phyloP scores from a whole-genome alignment of 2,113 vertebrate genomes.

The Gavialis gangeticus region DNA sequence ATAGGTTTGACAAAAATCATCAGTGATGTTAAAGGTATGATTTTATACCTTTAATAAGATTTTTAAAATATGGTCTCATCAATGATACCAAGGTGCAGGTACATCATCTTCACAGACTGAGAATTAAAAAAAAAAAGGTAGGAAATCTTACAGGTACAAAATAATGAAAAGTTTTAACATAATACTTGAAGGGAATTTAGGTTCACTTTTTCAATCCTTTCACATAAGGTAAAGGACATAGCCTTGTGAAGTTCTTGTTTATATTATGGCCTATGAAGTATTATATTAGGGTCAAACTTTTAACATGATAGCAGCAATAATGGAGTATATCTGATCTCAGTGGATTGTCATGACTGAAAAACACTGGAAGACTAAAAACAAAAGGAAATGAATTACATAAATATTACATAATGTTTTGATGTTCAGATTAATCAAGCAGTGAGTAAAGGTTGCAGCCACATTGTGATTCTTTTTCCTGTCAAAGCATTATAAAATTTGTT shows the following conservation, averaged over 20 bases:
- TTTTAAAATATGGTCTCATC: constrained; percentile 59
- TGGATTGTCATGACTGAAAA: constrained; percentile 41
- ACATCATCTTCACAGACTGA: neutral
- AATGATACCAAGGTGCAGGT: neutral
- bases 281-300: constrained; percentile 40
- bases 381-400: neutral
- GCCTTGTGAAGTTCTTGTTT: constrained; percentile 57
- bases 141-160: constrained; percentile 30
- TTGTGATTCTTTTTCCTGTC: neutral
- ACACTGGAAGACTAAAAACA: neutral
- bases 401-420: neutral
- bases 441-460: neutral
- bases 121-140: constrained; percentile 34
- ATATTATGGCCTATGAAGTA: constrained; percentile 33
- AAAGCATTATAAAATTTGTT: constrained; percentile 3
- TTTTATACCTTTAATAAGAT: neutral
- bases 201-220: constrained; percentile 53
- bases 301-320: constrained; percentile 61
- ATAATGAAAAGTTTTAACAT: neutral
- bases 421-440: constrained; percentile 8
- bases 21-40: neutral
- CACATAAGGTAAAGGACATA: constrained; percentile 58
- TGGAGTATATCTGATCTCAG: constrained; percentile 21
- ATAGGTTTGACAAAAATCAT: constrained; percentile 3
- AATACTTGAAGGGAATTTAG: constrained; percentile 7